Evolutionary conservation across 2,888 invertebrate species (phyloP), one percentile per base, ranked within the genome.

Genomic region (Octonoba sinensis): DNA sequence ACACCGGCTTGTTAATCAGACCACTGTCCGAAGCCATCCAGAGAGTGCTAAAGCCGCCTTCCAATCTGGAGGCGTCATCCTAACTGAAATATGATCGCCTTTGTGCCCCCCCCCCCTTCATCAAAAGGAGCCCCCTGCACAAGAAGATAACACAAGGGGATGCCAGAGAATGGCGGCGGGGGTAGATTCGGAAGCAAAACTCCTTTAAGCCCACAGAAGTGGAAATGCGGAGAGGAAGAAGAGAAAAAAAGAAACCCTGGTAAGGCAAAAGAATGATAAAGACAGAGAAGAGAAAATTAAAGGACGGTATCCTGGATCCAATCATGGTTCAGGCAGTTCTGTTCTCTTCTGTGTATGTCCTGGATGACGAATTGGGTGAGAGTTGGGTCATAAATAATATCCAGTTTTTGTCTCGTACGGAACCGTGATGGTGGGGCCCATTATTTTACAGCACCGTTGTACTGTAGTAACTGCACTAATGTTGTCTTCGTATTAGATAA

Each of bases 21-120:
- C 67, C 70, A 72, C 79, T 79, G 79, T 73, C 79, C 78, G 16
- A 60, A 72, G 60, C 47, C 66, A 67, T 78, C 57, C 49, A 71
- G 65, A 69, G 76, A 71, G 78, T 72, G 78, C 65, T 79, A 72
- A 72, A 72, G 72, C 78, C 78, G 78, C 72, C 79, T 81, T 69
- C 73, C 79, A 81, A 81, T 81, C 79, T 81, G 79, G 79, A 73
- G 67, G 79, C 79, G 79, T 81, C 79, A 81, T 73, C 79, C 79
- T 56, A 73, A 81, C 79, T 81, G 79, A 81, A 81, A 81, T 81
- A 81, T 81, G 79, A 81, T 81, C 79, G 54, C 27, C 24, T 59
- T 22, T 22, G 24, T 22, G 3, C 46, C 51, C n/a, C 78, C 47
- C 79, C 64, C 57, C 54, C 46, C 64, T 22, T 75, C 75, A 75